phyloP scores from a whole-genome alignment of 2,113 vertebrate species.

The Rattus norvegicus region GRCr8 NC_086019.1:131868001-131868500 shows the following conservation, averaged over 20 bases:
- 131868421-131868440: not conserved
- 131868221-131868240: not conserved
- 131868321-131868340: not conserved
- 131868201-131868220: not conserved
- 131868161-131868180: not conserved
- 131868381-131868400: not conserved
- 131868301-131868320: not conserved
- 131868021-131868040: constrained; percentile 79
- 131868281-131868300: not conserved
- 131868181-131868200: not conserved
- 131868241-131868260: not conserved
- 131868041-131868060: constrained; percentile 81
- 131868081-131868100: constrained; percentile 69
- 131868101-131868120: constrained; percentile 70
- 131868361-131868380: not conserved
- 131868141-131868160: constrained; percentile 56
- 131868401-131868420: not conserved
- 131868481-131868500: not conserved
- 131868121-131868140: constrained; percentile 68
- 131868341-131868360: not conserved
- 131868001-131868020: constrained; percentile 76
- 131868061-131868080: constrained; percentile 74
- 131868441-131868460: not conserved
- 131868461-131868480: not conserved
- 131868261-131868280: not conserved